These are phyloP conservation scores for Molorchus minor DNA, from an alignment of 2,888 invertebrate genomes.

Conservation along the genomic window DNA sequence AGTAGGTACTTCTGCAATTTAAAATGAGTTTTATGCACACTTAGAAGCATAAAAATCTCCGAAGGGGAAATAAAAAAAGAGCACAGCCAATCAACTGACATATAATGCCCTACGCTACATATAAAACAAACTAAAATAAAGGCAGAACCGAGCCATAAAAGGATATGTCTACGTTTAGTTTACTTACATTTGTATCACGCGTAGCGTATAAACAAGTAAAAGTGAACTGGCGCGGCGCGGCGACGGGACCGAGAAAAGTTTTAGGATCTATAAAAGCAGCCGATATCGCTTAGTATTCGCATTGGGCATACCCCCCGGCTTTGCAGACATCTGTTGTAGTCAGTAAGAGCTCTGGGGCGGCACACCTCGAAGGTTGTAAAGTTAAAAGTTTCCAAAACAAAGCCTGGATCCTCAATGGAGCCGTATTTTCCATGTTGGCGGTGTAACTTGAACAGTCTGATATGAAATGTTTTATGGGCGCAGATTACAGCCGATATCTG, in stretches of 20 bases:
- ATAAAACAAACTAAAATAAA: constrained; percentile 8
- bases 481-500: constrained; percentile 26
- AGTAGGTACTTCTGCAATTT: too few relatives aligned
- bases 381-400: constrained; percentile 39
- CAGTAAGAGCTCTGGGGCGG: constrained; percentile 33
- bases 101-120: neutral
- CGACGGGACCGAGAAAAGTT: constrained; percentile 44
- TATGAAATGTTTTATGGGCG: constrained; percentile 27
- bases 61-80: constrained; percentile 7
- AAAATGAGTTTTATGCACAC: neutral
- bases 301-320: constrained; percentile 43
- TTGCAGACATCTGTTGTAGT: constrained; percentile 48
- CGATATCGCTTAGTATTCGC: constrained; percentile 50
- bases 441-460: constrained; percentile 21
- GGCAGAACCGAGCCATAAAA: constrained; percentile 9
- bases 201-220: constrained; percentile 14
- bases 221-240: neutral
- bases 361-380: constrained; percentile 41
- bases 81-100: neutral
- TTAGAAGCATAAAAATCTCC: constrained; percentile 5
- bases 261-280: constrained; percentile 49
- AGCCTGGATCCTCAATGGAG: constrained; percentile 35
- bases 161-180: constrained; percentile 1
- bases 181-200: constrained; percentile 22
- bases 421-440: constrained; percentile 41